These are phyloP conservation scores for Myotis pilosus DNA, from an alignment of 2,797 vertebrate species.

Conservation along the genomic window DNA sequence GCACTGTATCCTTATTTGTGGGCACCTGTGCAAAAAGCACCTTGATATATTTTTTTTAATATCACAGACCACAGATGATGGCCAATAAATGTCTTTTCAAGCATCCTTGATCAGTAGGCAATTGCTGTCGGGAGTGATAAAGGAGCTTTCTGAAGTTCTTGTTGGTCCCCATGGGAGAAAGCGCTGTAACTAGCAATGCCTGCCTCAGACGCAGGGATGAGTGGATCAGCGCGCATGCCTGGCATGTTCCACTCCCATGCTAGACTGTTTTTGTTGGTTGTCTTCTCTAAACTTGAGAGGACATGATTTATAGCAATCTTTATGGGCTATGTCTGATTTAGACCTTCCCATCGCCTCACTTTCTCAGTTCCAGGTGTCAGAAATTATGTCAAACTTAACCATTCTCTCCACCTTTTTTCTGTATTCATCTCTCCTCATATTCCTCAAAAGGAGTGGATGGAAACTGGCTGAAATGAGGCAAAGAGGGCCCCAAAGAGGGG, in stretches of 20 bases:
- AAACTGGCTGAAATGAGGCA: neutral
- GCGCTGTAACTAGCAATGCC: neutral
- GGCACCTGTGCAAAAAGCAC: conserved; percentile 55
- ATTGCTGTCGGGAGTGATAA: neutral
- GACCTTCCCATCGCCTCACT: neutral
- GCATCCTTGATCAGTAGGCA: neutral
- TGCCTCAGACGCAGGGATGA: neutral
- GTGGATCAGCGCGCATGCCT: neutral
- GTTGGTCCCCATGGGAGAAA: neutral
- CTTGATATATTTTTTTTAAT: neutral
- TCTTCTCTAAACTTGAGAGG: conserved; percentile 16
- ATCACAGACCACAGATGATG: conserved; percentile 38
- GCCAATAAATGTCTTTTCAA: conserved; percentile 24
- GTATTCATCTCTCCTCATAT: neutral
- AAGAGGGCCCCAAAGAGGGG: neutral
- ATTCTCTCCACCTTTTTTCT: neutral
- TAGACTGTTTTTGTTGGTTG: neutral
- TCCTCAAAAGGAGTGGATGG: neutral
- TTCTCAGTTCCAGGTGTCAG: conserved; percentile 25
- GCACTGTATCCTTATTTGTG: neutral
- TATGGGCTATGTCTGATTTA: neutral
- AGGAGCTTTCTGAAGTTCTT: conserved; percentile 30
- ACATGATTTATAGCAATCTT: neutral
- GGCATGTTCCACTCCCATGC: neutral
- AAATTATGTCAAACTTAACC: neutral